Conservation (phyloP, 2,113 vertebrate species). For the Paraplagusia blochii region DNA sequence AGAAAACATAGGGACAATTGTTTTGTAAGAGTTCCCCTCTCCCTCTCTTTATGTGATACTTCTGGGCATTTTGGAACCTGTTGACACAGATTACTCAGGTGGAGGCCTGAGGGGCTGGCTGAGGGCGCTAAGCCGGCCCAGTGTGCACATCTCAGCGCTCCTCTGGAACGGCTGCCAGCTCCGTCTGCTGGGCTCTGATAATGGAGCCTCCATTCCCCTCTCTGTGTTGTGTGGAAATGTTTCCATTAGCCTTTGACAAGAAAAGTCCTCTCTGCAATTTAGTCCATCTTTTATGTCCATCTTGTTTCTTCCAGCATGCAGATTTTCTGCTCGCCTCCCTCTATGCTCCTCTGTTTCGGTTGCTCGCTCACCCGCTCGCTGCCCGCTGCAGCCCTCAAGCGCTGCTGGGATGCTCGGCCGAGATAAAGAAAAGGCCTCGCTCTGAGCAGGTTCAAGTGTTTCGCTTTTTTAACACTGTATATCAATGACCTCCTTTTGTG, state of each 20-base stretch:
- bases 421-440: slow-evolving; percentile 72
- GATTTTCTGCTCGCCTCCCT: slow-evolving; percentile 71
- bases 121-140: slow-evolving; percentile 70
- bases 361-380: slow-evolving; percentile 52
- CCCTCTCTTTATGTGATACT: slow-evolving; percentile 67
- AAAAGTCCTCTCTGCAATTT: slow-evolving; percentile 78
- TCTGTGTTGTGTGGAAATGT: slow-evolving; percentile 77
- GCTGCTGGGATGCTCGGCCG: slow-evolving; percentile 65
- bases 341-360: slow-evolving; percentile 43
- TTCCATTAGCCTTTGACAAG: slow-evolving; percentile 82
- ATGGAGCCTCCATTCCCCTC: slow-evolving; percentile 72
- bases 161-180: slow-evolving; percentile 76
- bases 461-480: slow-evolving; percentile 60
- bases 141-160: slow-evolving; percentile 73
- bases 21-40: slow-evolving; percentile 65
- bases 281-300: slow-evolving; percentile 81
- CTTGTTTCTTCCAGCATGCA: slow-evolving; percentile 81
- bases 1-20: slow-evolving; percentile 61
- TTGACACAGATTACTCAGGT: slow-evolving; percentile 83
- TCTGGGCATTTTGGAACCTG: slow-evolving; percentile 76
- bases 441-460: slow-evolving; percentile 74
- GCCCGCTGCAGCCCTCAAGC: slow-evolving; percentile 67
- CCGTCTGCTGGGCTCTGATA: slow-evolving; percentile 79
- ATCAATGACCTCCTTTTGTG: slow-evolving; percentile 72
- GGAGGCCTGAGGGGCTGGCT: slow-evolving; percentile 71